phyloP scores from a whole-genome alignment of 2,113 vertebrate species.

The Sinocyclocheilus anophthalmus region DNA sequence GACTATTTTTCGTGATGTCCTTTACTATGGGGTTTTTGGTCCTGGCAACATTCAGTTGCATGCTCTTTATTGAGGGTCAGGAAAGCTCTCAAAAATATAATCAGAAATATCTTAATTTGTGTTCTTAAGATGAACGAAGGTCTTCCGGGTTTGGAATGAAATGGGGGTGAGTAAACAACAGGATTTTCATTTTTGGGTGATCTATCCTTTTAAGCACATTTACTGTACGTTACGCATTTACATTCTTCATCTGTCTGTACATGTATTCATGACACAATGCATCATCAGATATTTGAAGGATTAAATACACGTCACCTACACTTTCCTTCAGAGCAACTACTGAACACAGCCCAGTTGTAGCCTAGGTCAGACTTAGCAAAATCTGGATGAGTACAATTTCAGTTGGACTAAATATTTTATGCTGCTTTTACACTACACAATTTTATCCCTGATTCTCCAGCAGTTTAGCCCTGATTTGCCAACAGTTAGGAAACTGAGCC shows the following conservation, averaged over 20 bases:
- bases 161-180: not conserved
- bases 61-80: no score
- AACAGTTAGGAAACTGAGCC: not conserved
- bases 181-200: not conserved
- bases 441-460: not conserved
- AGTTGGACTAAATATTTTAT: not conserved
- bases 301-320: not conserved
- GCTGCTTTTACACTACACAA: not conserved
- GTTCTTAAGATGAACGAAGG: no score
- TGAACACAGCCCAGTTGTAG: not conserved
- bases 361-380: not conserved
- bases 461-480: not conserved
- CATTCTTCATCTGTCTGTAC: not conserved
- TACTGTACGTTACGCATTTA: not conserved
- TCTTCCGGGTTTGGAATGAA: not conserved
- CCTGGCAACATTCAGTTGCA: no score
- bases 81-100: no score
- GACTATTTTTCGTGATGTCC: no score
- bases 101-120: no score
- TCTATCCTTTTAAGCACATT: not conserved
- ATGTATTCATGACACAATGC: not conserved
- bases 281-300: not conserved
- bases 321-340: not conserved
- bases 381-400: not conserved
- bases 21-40: no score